phyloP scores from a whole-genome alignment of 1,140 invertebrate genomes.

The Drosophila pachea region DNA sequence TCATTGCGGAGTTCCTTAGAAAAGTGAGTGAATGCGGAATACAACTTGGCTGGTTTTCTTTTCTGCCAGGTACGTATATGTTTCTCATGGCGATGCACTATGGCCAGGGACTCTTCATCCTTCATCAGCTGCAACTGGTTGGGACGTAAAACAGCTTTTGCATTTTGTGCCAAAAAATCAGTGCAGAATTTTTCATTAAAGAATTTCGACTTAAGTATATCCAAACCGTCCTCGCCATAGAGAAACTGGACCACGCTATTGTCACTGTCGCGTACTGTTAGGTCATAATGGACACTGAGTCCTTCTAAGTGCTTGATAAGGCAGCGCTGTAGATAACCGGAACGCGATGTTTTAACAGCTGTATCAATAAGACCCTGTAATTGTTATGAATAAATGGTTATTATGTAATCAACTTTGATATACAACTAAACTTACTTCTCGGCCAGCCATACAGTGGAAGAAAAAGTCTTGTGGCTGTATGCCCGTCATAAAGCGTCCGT shows the following conservation, averaged over 20 bases:
- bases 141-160: constrained; percentile 81
- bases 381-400: background rate
- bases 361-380: constrained; percentile 88
- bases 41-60: constrained; percentile 79
- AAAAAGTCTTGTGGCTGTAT: constrained; percentile 99
- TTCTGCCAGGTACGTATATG: constrained; percentile 83
- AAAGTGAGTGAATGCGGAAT: constrained; percentile 70
- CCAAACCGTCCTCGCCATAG: constrained; percentile 99
- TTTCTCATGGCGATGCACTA: constrained; percentile 81
- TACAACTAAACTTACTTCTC: constrained; percentile 85
- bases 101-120: constrained; percentile 81
- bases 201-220: constrained; percentile 92
- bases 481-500: constrained; percentile 97
- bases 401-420: background rate
- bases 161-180: constrained; percentile 90
- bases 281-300: constrained; percentile 92
- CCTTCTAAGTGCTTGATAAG: constrained; percentile 99
- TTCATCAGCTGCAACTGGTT: constrained; percentile 60
- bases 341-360: constrained; percentile 95
- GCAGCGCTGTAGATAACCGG: constrained; percentile 98
- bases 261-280: constrained; percentile 97
- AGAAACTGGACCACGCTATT: constrained; percentile 95
- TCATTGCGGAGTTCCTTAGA: constrained; percentile 71
- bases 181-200: constrained; percentile 87
- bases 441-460: constrained; percentile 99